Base-by-base conservation (phyloP, 2,888 invertebrate genomes). In the Chalcis sispes region DNA sequence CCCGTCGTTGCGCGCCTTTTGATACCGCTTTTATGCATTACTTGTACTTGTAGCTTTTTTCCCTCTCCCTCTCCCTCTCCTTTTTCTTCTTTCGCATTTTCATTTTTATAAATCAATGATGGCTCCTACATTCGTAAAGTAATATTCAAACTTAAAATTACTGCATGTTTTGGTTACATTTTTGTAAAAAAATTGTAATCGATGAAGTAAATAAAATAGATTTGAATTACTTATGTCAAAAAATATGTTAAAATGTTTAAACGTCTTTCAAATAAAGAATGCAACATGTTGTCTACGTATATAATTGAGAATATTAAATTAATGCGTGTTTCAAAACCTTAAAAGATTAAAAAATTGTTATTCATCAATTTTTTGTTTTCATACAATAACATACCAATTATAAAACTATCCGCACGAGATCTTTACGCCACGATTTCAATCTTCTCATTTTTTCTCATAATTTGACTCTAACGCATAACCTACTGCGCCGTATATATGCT, bases 381-480 rank as follows among this genome's bases (percentile, higher is more conserved):
- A 58, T 36, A 58, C 10, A 36, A n/a, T n/a, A n/a, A n/a, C n/a
- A n/a, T n/a, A n/a, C n/a, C n/a, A n/a, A n/a, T n/a, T n/a, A n/a
- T n/a, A 42, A 42, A 42, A 25, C 36, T 40, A 2, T 2, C 8
- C 13, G 36, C n/a, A 23, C 27, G 36, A 32, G 32, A 59, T 69
- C 69, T 71, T 64, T 62, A 73, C 73, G 61, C 58, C 25, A 20
- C 46, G 70, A 66, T 76, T 46, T 27, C 20, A 29, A 76, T 66
- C 56, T 69, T 25, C 18, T 50, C 10, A 2, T 50, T 29, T 56
- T 66, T 64, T 73, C 72, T 73, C 72, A 56, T 56, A 66, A 72
- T 71, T 65, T 27, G 50, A 72, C 4, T 36, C 62, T 65, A 67
- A 36, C 56, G 64, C 42, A 32, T 61, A 73, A 20, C 48, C 36